Evolutionary conservation across 2,113 vertebrate genomes (phyloP), one percentile per base, ranked within the genome.

Genomic region (Leptobrachium ailaonicum): DNA sequence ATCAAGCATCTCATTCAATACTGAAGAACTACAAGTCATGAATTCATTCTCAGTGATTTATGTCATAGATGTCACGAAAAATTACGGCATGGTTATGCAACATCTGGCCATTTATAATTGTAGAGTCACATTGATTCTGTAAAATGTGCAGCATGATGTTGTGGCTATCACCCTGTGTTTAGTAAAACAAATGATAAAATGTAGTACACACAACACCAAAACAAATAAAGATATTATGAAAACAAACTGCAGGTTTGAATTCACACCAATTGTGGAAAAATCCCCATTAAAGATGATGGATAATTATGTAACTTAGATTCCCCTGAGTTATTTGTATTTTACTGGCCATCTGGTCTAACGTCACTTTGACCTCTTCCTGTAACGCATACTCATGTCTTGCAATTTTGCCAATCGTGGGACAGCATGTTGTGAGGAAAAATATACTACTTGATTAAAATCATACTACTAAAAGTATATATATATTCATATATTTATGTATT

Each of bases 291-390:
- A 75, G 73, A 32, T 75, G 47, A 75, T 76, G 47, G 64, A 68
- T 67, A 63, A 42, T 54, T 67, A 45, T 76, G 75, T 67, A 76
- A 32, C 50, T 67, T 76, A 3, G 63, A 76, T 10, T 76, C 75
- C 64, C 75, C 11, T 76, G 75, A 76, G 64, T 76, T 67, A 20
- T 47, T 67, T 76, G 64, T 67, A 67, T 44, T 76, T 41, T 54
- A 76, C 64, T 76, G 75, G 66, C 67, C 75, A 76, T 76, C 75
- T 76, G 75, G 75, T 68, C 63, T 66, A 76, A 76, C 75, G 64
- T 76, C 75, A 76, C 63, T 68, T 76, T 76, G 75, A 76, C 75
- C 75, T 76, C 63, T 66, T 76, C 64, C 41, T 68, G 41, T 64
- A 66, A 62, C 75, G 41, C 64, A 76, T 76, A 62, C 75, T 67